A percentile compares a stretch with the other conserved stretches of the same genome.
These are phyloP conservation scores for Wiebesia pumilae DNA, from an alignment of 1,140 invertebrate genomes.

Conservation along the genomic window DNA sequence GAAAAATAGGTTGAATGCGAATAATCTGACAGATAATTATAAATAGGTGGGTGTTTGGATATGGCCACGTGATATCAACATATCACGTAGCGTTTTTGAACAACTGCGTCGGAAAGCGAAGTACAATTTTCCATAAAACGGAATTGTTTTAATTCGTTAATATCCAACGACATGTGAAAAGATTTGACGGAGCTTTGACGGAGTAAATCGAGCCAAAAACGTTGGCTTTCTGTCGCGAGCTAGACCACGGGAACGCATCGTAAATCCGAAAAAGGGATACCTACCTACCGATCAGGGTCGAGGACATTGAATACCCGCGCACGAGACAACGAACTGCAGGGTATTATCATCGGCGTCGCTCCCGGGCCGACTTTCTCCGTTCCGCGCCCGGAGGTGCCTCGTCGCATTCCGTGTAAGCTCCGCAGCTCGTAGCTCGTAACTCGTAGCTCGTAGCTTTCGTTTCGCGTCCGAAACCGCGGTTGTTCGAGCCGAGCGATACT, in stretches of 20 bases:
- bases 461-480: background rate
- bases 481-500: too few relatives aligned
- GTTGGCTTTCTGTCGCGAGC: background rate
- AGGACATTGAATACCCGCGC: too few relatives aligned
- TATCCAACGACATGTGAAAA: too few relatives aligned
- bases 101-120: too few relatives aligned
- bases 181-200: too few relatives aligned
- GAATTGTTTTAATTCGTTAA: too few relatives aligned
- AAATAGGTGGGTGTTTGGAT: background rate
- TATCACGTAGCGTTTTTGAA: background rate
- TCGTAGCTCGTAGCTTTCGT: background rate
- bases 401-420: slow-evolving; percentile 8
- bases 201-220: too few relatives aligned
- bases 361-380: slow-evolving; percentile 11
- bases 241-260: background rate
- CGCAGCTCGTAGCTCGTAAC: background rate
- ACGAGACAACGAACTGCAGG: background rate
- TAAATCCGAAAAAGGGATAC: background rate
- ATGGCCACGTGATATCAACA: background rate
- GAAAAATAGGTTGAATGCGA: background rate
- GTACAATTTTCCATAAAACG: too few relatives aligned
- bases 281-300: too few relatives aligned
- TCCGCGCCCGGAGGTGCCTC: background rate
- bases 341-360: background rate
- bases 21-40: background rate